These are phyloP conservation scores for Cryptocephalus moraei DNA, from an alignment of 2,888 invertebrate genomes.

Conservation along the genomic window DNA sequence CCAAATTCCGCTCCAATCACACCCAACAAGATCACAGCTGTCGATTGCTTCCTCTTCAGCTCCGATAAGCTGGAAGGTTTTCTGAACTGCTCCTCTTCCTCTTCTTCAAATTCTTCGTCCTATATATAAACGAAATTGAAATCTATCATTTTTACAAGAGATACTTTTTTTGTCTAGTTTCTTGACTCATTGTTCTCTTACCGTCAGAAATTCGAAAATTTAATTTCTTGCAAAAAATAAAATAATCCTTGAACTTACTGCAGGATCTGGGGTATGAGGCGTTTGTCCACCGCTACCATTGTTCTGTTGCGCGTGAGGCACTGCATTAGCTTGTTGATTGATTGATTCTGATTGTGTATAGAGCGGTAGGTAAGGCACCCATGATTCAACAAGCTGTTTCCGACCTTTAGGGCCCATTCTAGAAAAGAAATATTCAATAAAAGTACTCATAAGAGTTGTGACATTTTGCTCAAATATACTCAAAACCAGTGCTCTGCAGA, in stretches of 20 bases:
- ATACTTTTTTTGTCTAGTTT: too few species aligned
- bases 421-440: conserved; percentile 9
- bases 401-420: conserved; percentile 83
- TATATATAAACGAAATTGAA: conserved; percentile 27
- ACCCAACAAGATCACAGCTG: conserved; percentile 90
- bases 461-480: background rate
- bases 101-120: conserved; percentile 72
- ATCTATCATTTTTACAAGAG: too few species aligned
- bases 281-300: conserved; percentile 30
- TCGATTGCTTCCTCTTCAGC: conserved; percentile 88
- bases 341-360: conserved; percentile 74
- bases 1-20: conserved; percentile 99
- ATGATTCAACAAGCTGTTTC: conserved; percentile 84
- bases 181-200: too few species aligned
- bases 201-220: too few species aligned
- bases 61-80: conserved; percentile 80
- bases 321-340: conserved; percentile 49
- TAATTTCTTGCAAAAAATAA: too few species aligned
- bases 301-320: conserved; percentile 37
- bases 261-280: conserved; percentile 22
- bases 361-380: conserved; percentile 91
- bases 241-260: conserved; percentile 11
- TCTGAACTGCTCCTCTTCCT: conserved; percentile 76
- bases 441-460: too few species aligned
- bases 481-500: background rate